Evolutionary conservation across 2,888 invertebrate species (phyloP).

Genomic region (Thereva nobilitata): DNA sequence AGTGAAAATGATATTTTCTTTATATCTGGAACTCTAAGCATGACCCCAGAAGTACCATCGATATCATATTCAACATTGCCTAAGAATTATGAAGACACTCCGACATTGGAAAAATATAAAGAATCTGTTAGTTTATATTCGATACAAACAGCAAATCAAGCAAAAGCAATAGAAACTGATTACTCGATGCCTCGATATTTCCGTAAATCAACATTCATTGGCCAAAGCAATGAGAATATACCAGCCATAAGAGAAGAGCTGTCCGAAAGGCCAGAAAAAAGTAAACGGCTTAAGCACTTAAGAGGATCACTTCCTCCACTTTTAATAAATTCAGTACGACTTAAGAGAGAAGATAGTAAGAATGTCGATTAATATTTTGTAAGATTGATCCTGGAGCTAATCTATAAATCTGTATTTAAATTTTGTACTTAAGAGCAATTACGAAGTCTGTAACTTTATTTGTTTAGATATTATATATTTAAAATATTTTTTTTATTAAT

Average conservation of each 20-base stretch:
- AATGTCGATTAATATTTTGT: slow-evolving; percentile 26
- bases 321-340: slow-evolving; percentile 51
- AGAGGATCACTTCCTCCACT: slow-evolving; percentile 56
- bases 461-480: too few relatives aligned
- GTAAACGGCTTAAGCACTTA: slow-evolving; percentile 55
- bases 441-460: too few relatives aligned
- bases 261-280: slow-evolving; percentile 53
- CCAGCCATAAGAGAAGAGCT: slow-evolving; percentile 39
- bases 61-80: slow-evolving; percentile 57
- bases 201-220: slow-evolving; percentile 57
- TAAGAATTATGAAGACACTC: slow-evolving; percentile 58
- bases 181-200: slow-evolving; percentile 69
- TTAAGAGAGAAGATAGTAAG: slow-evolving; percentile 43
- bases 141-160: slow-evolving; percentile 61
- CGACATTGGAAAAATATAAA: slow-evolving; percentile 57
- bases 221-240: slow-evolving; percentile 52
- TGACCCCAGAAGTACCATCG: slow-evolving; percentile 59
- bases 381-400: too few relatives aligned
- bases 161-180: slow-evolving; percentile 60
- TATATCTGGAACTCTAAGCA: slow-evolving; percentile 52
- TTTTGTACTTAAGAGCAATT: too few relatives aligned
- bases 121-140: slow-evolving; percentile 57
- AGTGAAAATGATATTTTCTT: slow-evolving; percentile 58
- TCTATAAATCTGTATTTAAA: too few relatives aligned
- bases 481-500: too few relatives aligned